Percentiles rank a stretch among this genome's conserved stretches.
These are phyloP conservation scores for Drepanosiphum platanoidis DNA, from an alignment of 2,888 invertebrate genomes.

Conservation along the genomic window DNA sequence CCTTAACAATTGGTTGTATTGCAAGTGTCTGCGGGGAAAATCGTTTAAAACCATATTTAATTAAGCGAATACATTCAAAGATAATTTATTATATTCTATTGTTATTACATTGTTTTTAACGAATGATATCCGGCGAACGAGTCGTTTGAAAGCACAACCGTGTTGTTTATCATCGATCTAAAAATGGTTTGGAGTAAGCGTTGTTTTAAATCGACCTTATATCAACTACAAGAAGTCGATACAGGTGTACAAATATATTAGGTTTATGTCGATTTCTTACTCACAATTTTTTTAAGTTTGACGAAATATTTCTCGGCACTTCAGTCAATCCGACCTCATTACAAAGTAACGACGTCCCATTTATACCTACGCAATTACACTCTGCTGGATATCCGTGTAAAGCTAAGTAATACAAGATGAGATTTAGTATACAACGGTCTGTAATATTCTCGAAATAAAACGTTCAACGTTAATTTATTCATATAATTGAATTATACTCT, in stretches of 20 bases:
- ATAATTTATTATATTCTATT: background rate
- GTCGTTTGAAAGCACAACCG: slow-evolving; percentile 7
- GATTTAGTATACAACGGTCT: background rate
- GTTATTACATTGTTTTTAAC: slow-evolving; percentile 27
- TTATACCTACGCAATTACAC: slow-evolving; percentile 26
- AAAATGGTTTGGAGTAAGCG: background rate
- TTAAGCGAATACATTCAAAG: too few relatives aligned
- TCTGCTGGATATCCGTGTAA: slow-evolving; percentile 18
- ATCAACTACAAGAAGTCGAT: background rate
- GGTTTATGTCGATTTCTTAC: background rate
- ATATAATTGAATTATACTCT: too few relatives aligned
- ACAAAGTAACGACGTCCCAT: slow-evolving; percentile 20
- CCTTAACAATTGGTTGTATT: slow-evolving; percentile 13
- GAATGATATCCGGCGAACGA: slow-evolving; percentile 33
- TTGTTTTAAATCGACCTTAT: background rate
- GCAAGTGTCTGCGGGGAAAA: background rate
- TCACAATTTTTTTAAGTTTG: slow-evolving; percentile 39
- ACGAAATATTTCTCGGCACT: slow-evolving; percentile 33
- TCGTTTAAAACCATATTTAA: background rate
- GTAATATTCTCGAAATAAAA: background rate
- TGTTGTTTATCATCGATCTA: slow-evolving; percentile 30
- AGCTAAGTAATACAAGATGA: background rate
- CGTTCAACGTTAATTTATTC: too few relatives aligned
- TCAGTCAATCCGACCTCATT: background rate
- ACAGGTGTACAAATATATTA: background rate